These are phyloP conservation scores for Nyctibius grandis DNA, from an alignment of 2,797 vertebrate species.

Conservation along the genomic window DNA sequence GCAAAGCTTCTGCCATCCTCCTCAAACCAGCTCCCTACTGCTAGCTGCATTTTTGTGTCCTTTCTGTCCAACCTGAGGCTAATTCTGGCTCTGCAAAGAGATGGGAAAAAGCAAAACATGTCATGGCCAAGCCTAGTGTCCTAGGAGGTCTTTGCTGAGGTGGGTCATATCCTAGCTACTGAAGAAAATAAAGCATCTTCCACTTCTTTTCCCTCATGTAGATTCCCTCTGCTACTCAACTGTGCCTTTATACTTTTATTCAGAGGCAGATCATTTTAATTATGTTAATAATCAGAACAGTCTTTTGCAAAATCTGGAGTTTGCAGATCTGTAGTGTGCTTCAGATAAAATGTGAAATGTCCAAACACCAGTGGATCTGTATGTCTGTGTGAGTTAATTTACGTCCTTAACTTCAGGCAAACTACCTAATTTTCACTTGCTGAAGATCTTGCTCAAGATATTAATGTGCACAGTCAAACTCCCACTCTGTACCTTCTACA, in stretches of 20 bases:
- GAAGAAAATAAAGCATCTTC: background rate
- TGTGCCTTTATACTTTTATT: background rate
- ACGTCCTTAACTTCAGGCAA: background rate
- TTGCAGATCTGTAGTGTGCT: background rate
- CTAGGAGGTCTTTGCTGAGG: background rate
- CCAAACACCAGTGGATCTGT: background rate
- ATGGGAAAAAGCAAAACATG: background rate
- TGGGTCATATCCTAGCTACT: background rate
- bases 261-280: background rate
- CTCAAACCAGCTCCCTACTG: slow-evolving; percentile 2
- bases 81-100: background rate
- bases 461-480: background rate
- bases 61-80: background rate
- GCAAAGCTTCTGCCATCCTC: slow-evolving; percentile 11
- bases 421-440: background rate
- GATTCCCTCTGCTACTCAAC: background rate
- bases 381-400: background rate
- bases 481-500: background rate
- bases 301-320: background rate
- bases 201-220: background rate
- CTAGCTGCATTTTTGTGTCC: background rate
- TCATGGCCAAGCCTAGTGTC: background rate
- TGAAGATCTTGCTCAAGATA: background rate
- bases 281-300: background rate
- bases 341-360: background rate